Conservation (phyloP, 2,797 vertebrate genomes). For the Etheostoma nigrum region DNA sequence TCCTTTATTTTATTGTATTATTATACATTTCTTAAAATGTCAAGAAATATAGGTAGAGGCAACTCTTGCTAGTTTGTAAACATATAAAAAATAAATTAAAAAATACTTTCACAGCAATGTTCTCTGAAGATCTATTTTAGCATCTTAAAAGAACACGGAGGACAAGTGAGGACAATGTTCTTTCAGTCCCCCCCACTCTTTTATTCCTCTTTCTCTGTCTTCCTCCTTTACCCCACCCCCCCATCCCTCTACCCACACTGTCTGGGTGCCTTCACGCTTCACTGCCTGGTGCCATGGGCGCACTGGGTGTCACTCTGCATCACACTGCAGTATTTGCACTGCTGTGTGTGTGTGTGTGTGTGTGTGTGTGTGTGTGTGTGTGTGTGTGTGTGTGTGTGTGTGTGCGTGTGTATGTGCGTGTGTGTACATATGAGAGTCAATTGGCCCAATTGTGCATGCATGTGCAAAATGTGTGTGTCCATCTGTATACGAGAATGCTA, state of each 20-base stretch:
- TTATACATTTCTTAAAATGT: neutral
- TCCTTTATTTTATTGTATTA: neutral
- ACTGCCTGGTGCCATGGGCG: conserved; percentile 64
- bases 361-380: conserved; percentile 20
- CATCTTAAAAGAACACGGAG: conserved; percentile 36
- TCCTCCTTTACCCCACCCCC: conserved; percentile 5
- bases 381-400: conserved; percentile 10
- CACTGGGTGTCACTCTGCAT: conserved; percentile 65
- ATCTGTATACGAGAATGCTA: conserved; percentile 56
- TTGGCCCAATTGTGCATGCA: conserved; percentile 54
- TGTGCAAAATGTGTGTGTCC: conserved; percentile 60
- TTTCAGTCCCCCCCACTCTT: conserved; percentile 29
- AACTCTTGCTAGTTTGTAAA: neutral
- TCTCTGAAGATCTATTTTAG: conserved; percentile 11
- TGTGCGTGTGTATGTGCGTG: conserved; percentile 1
- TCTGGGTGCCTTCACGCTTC: conserved; percentile 69
- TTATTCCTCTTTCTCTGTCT: conserved; percentile 32
- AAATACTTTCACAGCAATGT: conserved; percentile 1
- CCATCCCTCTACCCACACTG: conserved; percentile 49
- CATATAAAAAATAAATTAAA: conserved; percentile 1
- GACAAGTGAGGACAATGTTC: conserved; percentile 59
- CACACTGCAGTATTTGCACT: conserved; percentile 61
- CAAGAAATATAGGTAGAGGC: neutral
- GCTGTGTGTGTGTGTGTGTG: conserved; percentile 20
- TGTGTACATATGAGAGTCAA: conserved; percentile 17